phyloP scores from a whole-genome alignment of 2,888 invertebrate genomes.

The Habrosyne pyritoides region DNA sequence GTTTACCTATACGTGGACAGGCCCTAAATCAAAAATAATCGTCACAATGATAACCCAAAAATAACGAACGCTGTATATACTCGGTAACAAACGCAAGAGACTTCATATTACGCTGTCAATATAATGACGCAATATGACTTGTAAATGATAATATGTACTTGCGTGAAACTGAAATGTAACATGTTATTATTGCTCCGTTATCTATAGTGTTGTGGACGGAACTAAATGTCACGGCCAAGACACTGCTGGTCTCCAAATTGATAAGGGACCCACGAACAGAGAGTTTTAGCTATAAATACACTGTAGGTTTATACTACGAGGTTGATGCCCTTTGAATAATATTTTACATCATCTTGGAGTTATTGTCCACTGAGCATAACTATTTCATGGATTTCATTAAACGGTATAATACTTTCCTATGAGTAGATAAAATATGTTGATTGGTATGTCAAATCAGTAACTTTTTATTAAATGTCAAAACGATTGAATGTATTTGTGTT shows the following conservation, averaged over 20 bases:
- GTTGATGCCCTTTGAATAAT: not conserved
- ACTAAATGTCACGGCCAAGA: slow-evolving; percentile 8
- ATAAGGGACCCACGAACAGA: not conserved
- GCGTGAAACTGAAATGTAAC: not conserved
- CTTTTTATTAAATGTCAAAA: too few species aligned
- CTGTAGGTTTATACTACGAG: not conserved
- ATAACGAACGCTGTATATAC: not conserved
- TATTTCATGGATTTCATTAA: too few species aligned
- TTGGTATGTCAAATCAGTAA: too few species aligned
- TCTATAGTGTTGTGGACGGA: not conserved
- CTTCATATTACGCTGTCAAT: not conserved
- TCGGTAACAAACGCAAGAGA: not conserved
- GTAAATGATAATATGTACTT: not conserved
- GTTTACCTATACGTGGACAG: too few species aligned
- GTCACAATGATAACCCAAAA: too few species aligned
- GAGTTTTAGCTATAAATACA: not conserved
- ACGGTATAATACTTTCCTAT: too few species aligned
- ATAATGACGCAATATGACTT: not conserved
- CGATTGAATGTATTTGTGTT: too few species aligned
- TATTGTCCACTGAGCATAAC: too few species aligned
- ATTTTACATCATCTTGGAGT: too few species aligned
- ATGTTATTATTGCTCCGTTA: not conserved
- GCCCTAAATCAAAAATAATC: too few species aligned
- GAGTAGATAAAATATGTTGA: too few species aligned
- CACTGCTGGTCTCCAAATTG: not conserved